Base-by-base conservation (phyloP, 1,140 invertebrate species). In the Propsilocerus akamusi region DNA sequence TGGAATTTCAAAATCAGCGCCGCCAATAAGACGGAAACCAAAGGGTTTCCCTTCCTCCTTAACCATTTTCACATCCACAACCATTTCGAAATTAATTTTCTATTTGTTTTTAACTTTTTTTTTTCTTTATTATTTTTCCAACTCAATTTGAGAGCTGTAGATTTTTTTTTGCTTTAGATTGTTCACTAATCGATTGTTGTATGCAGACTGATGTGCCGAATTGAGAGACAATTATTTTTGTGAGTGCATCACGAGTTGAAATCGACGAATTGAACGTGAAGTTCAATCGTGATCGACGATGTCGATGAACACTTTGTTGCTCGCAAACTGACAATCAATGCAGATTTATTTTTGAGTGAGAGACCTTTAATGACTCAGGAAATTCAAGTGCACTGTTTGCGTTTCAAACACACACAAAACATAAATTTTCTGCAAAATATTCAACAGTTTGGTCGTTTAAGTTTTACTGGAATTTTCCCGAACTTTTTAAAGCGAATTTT, bases 21-120 rank as follows among this genome's bases (percentile, higher is more conserved):
- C 88, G 47, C 89, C 88, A 51, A 82, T 80, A 46, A 94, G 70
- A 26, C 87, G 74, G 69, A 95, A 93, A 49, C 89, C 89, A 89
- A 89, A 95, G 49, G 83, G 76, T 48, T 71, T 70, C 52, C 72
- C 74, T 56, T 78, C 74, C 53, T 74, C 72, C 63, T 75, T 77
- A 46, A 71, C 68, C 58, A 80, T 73, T 59, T 75, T 76, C 51
- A 73, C 60, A 55, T 72, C 70, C 48, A 70, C 54, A 56, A 69
- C 69, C 72, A 73, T 72, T 59, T 52, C 46, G 22, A 11, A 12
- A 28, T 24, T 17, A 49, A 30, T 30, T 30, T 30, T 30, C 10
- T 12, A 30, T 30, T 30, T 30, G 11, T 30, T n/a, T 30, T 30
- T n/a, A 10, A 30, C 28, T 30, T 30, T 30, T 30, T n/a, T 12